Base-by-base conservation (phyloP, 2,888 invertebrate species). In the Microctonus brassicae region DNA sequence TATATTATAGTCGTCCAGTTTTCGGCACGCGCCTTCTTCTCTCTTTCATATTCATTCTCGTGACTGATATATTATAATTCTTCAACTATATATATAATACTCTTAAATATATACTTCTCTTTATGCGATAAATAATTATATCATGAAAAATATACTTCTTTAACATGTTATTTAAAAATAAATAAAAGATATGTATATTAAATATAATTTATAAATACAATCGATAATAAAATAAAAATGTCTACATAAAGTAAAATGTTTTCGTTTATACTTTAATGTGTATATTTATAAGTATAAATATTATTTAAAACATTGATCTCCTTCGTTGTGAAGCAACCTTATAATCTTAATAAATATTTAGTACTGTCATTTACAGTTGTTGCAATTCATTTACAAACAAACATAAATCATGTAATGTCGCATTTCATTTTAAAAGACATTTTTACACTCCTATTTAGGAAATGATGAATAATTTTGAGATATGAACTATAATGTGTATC, bases 1-100 rank as follows among this genome's bases (percentile, higher is more conserved):
- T 71, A 67, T 58, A 53, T 42, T 63, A 58, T 70, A 73, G 61
- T 72, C 76, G 76, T 79, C 79, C 79, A 80, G 79, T 82, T 76
- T 84, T 83, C 80, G 84, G 84, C 84, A 83, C 84, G 84, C 81
- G 84, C 80, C 84, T 76, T 34, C 33, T 52, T 62, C 34, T 47
- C 61, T 55, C 55, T 65, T 60, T 29, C 26, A 58, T 68, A 53
- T 57, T 39, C 36, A 34, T 55, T 47, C 36, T 33, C 29, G 53
- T 26, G n/a, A 39, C 22, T 47, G 36, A 26, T 34, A 26, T 34
- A 20, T 9, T 29, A 26, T 26, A 26, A n/a, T 2, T 33, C 11
- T 9, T 34, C 33, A 33, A n/a, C 34, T 47, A 17, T n/a, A 22
- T 47, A 17, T n/a, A 22, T n/a, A n/a, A n/a, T n/a, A n/a, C n/a